Percentiles rank a stretch among this genome's conserved stretches.
Evolutionary conservation across 2,797 vertebrate genomes (phyloP).

Genomic region (Anableps anableps): DNA sequence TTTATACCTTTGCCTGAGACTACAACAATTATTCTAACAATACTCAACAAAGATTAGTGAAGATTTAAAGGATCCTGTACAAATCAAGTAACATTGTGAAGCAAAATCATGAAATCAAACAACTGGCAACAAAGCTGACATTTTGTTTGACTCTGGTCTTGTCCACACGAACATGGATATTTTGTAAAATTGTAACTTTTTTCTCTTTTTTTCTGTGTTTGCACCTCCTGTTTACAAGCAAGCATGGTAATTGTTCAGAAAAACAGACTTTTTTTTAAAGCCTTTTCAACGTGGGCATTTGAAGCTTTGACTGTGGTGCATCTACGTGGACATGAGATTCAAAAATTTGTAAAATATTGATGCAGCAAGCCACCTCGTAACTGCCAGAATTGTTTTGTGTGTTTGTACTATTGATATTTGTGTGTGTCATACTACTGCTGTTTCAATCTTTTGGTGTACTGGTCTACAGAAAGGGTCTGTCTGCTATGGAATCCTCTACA

Average conservation of each 20-base stretch:
- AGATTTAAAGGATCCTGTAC: constrained; percentile 12
- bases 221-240: neutral
- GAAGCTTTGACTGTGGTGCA: neutral
- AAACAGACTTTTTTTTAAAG: neutral
- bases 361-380: too few relatives aligned
- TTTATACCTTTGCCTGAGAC: neutral
- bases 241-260: neutral
- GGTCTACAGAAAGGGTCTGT: too few relatives aligned
- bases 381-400: too few relatives aligned
- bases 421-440: too few relatives aligned
- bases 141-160: neutral
- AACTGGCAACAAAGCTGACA: constrained; percentile 56
- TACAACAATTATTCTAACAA: neutral
- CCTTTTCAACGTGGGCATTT: neutral
- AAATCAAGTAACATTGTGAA: constrained; percentile 35
- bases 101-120: constrained; percentile 52
- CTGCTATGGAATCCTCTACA: too few relatives aligned
- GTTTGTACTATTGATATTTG: too few relatives aligned
- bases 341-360: too few relatives aligned
- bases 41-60: neutral
- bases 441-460: too few relatives aligned
- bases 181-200: neutral
- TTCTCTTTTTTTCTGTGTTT: neutral
- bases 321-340: neutral
- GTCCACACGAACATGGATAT: neutral